Conservation (phyloP, 2,797 vertebrate species). For the Spondyliosoma cantharus region DNA sequence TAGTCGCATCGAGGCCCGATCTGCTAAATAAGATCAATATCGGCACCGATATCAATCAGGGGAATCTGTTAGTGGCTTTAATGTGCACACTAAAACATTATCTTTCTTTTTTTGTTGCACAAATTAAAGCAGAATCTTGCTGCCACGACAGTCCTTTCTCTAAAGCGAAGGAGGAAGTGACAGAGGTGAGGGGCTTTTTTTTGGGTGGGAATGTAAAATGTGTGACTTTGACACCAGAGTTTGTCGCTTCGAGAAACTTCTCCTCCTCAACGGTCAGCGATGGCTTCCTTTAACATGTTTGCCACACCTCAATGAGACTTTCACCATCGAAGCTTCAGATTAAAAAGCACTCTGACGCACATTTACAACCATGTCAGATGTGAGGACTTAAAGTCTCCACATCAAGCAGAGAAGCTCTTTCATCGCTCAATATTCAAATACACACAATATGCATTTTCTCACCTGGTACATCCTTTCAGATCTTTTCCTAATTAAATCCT, state of each 20-base stretch:
- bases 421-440: not conserved
- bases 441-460: not conserved
- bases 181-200: not conserved
- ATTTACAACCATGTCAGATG: not conserved
- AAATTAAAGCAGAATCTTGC: not conserved
- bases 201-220: not conserved
- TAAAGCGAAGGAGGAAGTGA: not conserved
- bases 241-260: not conserved
- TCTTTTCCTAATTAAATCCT: not conserved
- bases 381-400: not conserved
- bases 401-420: no score
- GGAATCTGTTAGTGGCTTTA: no score
- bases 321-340: not conserved
- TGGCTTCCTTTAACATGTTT: not conserved
- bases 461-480: not conserved
- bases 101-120: not conserved
- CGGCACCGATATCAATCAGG: not conserved
- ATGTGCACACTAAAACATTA: not conserved
- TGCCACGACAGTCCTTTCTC: not conserved
- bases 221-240: conserved; percentile 12
- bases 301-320: not conserved
- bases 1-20: not conserved
- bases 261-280: not conserved
- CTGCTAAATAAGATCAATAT: not conserved
- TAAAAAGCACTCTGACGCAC: conserved; percentile 7